Evolutionary conservation across 2,797 vertebrate species (phyloP).

Genomic region (Ceyx erithaca): DNA sequence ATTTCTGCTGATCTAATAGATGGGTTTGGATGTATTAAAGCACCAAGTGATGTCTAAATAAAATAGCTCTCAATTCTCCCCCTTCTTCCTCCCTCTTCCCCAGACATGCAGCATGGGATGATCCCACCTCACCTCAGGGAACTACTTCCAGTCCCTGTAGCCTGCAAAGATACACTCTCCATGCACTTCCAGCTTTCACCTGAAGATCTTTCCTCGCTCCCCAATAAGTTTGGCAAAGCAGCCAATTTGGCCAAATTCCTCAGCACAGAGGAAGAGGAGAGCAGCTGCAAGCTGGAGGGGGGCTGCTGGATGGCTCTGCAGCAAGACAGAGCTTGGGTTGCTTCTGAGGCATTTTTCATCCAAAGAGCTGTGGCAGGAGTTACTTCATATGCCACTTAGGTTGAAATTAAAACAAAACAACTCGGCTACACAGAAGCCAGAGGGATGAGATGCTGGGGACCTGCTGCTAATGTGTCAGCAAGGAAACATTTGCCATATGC

Average conservation of each 20-base stretch:
- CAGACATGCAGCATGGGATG: neutral
- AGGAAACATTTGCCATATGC: constrained; percentile 30
- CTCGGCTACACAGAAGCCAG: neutral
- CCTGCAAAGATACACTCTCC: neutral
- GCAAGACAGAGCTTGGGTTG: fast-evolving
- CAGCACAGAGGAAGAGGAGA: neutral
- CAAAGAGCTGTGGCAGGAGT: neutral
- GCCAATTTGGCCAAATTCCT: neutral
- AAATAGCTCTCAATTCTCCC: neutral
- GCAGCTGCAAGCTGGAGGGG: neutral
- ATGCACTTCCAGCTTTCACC: neutral
- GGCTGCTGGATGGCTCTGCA: neutral
- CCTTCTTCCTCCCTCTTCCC: neutral
- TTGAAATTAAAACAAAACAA: constrained; percentile 20
- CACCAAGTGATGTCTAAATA: constrained; percentile 15
- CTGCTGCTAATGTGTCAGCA: constrained; percentile 24
- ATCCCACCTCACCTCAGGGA: neutral
- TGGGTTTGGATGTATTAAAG: neutral
- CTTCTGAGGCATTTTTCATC: neutral
- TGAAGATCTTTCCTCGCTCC: neutral
- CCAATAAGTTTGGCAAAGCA: neutral
- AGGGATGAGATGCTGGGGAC: neutral
- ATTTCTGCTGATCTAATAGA: neutral
- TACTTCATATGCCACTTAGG: neutral
- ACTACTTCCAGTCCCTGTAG: neutral